Conservation (phyloP, 2,797 vertebrate genomes). For the Silurus lanzhouensis region DNA sequence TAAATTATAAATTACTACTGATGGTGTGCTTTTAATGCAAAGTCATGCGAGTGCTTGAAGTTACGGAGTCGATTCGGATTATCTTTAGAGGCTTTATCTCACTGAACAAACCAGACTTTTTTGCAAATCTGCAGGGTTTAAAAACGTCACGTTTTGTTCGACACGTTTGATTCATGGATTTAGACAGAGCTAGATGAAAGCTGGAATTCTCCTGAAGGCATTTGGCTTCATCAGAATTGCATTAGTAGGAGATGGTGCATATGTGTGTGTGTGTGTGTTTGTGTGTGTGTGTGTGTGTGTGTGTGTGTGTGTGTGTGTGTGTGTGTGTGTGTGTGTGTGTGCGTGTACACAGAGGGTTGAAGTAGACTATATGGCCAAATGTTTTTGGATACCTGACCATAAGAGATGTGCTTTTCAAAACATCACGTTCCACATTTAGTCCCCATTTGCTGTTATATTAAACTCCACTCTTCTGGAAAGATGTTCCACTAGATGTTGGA, state of each 20-base stretch:
- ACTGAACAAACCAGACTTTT: neutral
- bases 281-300: constrained; percentile 21
- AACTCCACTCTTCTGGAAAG: too few relatives aligned
- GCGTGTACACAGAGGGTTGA: neutral
- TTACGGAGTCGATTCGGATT: neutral
- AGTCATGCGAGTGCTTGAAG: neutral
- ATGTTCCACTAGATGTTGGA: too few relatives aligned
- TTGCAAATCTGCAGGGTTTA: constrained; percentile 1
- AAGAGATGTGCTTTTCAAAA: too few relatives aligned
- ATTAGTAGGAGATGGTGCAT: constrained; percentile 40
- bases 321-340: constrained; percentile 18
- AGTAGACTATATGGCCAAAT: too few relatives aligned
- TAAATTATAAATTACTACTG: neutral
- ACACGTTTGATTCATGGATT: constrained; percentile 31
- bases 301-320: constrained; percentile 8
- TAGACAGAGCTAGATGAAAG: constrained; percentile 16
- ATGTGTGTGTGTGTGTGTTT: constrained; percentile 13
- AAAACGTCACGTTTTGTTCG: constrained; percentile 28
- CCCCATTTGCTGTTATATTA: too few relatives aligned
- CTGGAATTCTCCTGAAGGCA: constrained; percentile 33
- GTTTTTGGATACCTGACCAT: too few relatives aligned
- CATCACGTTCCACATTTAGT: too few relatives aligned
- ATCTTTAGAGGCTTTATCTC: neutral
- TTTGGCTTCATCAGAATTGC: constrained; percentile 37
- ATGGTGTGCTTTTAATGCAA: neutral